Evolutionary conservation across 2,888 invertebrate genomes (phyloP), one percentile per base, ranked within the genome.

Genomic region (Camponotus fellah): DNA sequence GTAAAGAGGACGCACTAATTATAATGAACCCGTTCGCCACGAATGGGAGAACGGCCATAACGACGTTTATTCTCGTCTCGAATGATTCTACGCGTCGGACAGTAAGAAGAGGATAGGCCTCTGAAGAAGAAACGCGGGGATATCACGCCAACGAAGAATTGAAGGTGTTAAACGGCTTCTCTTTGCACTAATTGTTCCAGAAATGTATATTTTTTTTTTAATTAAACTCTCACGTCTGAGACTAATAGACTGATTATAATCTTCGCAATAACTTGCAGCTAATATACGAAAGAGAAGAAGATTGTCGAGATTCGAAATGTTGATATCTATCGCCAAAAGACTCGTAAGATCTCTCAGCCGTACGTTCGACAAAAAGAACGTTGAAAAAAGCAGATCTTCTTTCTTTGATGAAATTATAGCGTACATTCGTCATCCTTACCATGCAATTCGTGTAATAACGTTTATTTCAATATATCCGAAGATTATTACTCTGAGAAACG

Each of bases 1-100:
- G 58, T 85, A 87, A 86, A 86, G 88, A 84, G 84, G 85, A 85
- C 90, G 89, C 89, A 89, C 93, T 93, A 93, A 93, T 93, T 93
- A 93, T 93, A 92, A 93, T 92, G 91, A 92, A 91, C 83, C 26
- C 83, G 86, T 86, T 87, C 84, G 86, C 90, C 88, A 83, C 90
- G 91, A 91, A 88, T 87, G 88, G 85, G 85, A 86, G 87, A 88
- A 84, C 85, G 82, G 85, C 88, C 85, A 84, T 85, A 87, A 85
- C 85, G 85, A 76, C 89, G 91, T 91, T 91, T 91, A 91, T 91
- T 91, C 87, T 88, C 65, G 88, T 86, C 91, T 43, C 79, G 84
- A 80, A 86, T 72, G 77, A 79, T 85, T 82, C 87, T 65, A 49
- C 75, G 74, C 60, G 74, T 49, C 60, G 34, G 17, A n/a, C 32